A percentile compares a stretch with the other conserved stretches of the same genome.
These are phyloP conservation scores for Xiphydria camelus DNA, from an alignment of 2,888 invertebrate genomes.

Conservation along the genomic window DNA sequence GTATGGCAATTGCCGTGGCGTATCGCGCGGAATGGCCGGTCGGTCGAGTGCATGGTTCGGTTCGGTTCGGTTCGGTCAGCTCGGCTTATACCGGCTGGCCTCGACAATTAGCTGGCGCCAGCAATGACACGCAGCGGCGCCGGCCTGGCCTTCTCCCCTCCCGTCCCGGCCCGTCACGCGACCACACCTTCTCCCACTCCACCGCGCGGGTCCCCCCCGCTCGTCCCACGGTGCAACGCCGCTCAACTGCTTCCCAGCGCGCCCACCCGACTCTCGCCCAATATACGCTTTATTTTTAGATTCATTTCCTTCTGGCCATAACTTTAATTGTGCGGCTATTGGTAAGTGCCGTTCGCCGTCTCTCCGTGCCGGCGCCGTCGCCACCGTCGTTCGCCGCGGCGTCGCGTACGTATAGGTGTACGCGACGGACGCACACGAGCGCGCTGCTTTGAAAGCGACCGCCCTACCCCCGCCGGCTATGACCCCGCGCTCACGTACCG, in stretches of 20 bases:
- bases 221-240: slow-evolving; percentile 20
- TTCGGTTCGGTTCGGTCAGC: slow-evolving; percentile 41
- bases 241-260: too few species aligned
- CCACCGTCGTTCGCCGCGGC: too few species aligned
- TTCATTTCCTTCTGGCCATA: slow-evolving; percentile 44
- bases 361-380: slow-evolving; percentile 19
- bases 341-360: slow-evolving; percentile 26
- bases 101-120: slow-evolving; percentile 56
- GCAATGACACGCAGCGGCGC: slow-evolving; percentile 54
- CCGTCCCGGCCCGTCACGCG: slow-evolving; percentile 17
- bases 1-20: neutral
- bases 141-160: slow-evolving; percentile 31
- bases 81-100: slow-evolving; percentile 51
- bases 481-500: too few species aligned
- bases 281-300: slow-evolving; percentile 50
- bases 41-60: slow-evolving; percentile 14
- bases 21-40: neutral
- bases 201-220: slow-evolving; percentile 13
- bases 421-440: too few species aligned
- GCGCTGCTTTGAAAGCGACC: too few species aligned
- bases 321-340: slow-evolving; percentile 38
- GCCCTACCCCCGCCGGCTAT: too few species aligned
- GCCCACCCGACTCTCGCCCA: too few species aligned
- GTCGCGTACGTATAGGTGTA: too few species aligned
- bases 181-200: slow-evolving; percentile 18